These are phyloP conservation scores for Penelope pileata DNA, from an alignment of 2,113 vertebrate genomes.

Conservation along the genomic window DNA sequence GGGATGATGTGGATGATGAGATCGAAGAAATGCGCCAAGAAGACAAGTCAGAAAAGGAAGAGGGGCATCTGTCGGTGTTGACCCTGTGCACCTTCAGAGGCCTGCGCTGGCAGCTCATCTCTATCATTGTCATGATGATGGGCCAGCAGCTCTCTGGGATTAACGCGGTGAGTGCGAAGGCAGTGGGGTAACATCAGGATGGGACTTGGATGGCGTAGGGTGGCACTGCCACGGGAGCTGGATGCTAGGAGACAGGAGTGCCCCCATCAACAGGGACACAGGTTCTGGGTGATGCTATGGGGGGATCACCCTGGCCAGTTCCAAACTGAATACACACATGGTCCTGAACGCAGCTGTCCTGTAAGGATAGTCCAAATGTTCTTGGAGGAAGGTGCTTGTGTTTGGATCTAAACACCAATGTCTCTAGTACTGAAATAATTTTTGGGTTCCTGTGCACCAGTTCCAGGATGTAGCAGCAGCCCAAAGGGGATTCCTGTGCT, in stretches of 20 bases:
- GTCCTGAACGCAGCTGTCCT: not conserved
- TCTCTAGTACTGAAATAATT: not conserved
- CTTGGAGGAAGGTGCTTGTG: not conserved
- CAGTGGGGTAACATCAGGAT: rapidly evolving
- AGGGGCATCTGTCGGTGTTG: slow-evolving; percentile 82
- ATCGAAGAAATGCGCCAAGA: slow-evolving; percentile 87
- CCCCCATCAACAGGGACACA: not conserved
- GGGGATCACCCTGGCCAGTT: not conserved
- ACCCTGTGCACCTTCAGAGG: slow-evolving; percentile 81
- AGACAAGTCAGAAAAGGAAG: slow-evolving; percentile 81
- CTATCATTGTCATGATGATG: slow-evolving; percentile 84
- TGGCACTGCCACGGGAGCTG: not conserved
- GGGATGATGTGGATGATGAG: slow-evolving; percentile 80
- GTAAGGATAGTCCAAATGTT: not conserved
- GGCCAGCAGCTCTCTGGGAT: slow-evolving; percentile 94
- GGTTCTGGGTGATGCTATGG: rapidly evolving
- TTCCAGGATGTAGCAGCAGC: not conserved
- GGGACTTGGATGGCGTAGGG: not conserved
- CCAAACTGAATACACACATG: not conserved
- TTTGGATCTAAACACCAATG: not conserved
- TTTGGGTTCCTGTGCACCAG: not conserved
- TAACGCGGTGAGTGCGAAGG: slow-evolving; percentile 80
- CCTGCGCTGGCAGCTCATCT: slow-evolving; percentile 91
- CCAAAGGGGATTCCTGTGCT: not conserved
- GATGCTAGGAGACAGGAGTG: not conserved